Base-by-base conservation (phyloP, 1,140 invertebrate species). In the Halesus radiatus region DNA sequence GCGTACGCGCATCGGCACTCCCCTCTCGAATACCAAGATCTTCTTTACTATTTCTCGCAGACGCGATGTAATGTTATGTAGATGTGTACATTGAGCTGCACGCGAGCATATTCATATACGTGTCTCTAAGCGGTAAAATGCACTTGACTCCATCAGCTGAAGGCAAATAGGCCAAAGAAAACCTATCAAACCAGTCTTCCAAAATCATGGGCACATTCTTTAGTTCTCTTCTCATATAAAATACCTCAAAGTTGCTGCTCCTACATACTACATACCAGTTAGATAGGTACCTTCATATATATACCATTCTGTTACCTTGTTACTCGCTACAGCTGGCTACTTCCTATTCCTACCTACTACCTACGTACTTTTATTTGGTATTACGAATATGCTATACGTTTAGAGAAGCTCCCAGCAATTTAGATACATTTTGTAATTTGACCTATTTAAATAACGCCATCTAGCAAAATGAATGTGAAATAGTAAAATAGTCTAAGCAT, bases 201-300 rank as follows among this genome's bases (percentile, higher is more conserved):
- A 74, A 74, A 74, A 54, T 74, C 70, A 53, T 56, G 50, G 70
- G 70, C 70, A 26, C 70, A 74, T 74, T 74, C 70, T 52, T 26
- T 37, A 73, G 16, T 54, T 20, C 18, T 16, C 22, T 16, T 23
- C 37, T 45, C 15, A 45, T 20, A 72, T 50, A 52, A 66, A 72
- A 72, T 52, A 50, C 37, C 68, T 72, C 68, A 18, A 50, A 72
- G 16, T 72, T n/a, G 16, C 68, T 66, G 37, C 37, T 45, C 37
- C 10, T 29, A 29, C 37, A 32, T 32, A 3, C 32, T 32, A 32
- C 32, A 45, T 37, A 45, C 37, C 37, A 45, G 37, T 45, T 45
- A 45, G 37, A 10, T 45, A 45, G 37, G 37, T 45, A 37, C 26
- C 26, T 29, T 29, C n/a, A n/a, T n/a, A n/a, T n/a, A n/a, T n/a